A percentile compares a stretch with the other conserved stretches of the same genome.
Evolutionary conservation across 1,140 invertebrate genomes (phyloP).

Genomic region (Phenacoccus solenopsis): DNA sequence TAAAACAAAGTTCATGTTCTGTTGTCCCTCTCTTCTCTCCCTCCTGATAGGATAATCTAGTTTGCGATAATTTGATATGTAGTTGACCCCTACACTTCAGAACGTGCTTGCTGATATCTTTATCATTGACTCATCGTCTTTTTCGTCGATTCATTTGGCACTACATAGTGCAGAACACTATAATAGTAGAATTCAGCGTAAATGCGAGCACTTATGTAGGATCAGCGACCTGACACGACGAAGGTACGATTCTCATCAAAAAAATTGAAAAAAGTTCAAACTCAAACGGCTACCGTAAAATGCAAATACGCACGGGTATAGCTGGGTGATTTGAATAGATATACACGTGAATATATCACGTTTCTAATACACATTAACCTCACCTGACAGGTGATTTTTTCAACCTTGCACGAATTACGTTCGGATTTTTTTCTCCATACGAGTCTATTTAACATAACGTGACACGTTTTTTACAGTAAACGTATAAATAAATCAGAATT

Average conservation of each 20-base stretch:
- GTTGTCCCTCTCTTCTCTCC: no score
- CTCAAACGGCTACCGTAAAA: not conserved
- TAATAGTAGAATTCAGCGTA: no score
- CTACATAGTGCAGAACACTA: no score
- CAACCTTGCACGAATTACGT: not conserved
- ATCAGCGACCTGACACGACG: no score
- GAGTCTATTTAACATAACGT: not conserved
- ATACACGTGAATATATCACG: not conserved
- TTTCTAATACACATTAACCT: slow-evolving; percentile 2
- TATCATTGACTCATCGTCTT: no score
- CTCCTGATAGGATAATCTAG: no score
- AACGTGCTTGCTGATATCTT: no score
- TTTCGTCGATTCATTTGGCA: no score
- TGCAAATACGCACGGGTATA: not conserved
- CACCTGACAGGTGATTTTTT: not conserved
- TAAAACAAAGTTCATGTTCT: no score
- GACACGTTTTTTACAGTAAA: slow-evolving; percentile 1
- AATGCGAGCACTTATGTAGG: no score
- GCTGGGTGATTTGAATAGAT: not conserved
- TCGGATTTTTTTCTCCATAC: not conserved
- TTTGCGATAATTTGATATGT: no score
- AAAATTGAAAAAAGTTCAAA: not conserved
- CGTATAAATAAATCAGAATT: not conserved
- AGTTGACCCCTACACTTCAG: no score
- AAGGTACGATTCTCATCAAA: not conserved